Base-by-base conservation (phyloP, 2,797 vertebrate species). In the Bufotes viridis region DNA sequence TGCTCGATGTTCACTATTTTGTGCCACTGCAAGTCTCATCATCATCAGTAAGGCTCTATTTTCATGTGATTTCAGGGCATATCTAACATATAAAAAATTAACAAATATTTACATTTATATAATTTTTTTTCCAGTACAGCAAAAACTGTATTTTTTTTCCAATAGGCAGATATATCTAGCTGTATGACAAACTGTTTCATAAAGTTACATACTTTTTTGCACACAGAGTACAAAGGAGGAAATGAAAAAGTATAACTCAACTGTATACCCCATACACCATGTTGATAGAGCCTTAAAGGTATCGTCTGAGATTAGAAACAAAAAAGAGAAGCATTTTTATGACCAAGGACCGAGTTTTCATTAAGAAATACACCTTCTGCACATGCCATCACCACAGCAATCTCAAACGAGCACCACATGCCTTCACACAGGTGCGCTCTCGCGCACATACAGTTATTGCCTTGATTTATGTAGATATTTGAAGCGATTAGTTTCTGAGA, bases 381-480 rank as follows among this genome's bases (percentile, higher is more conserved):
- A 91, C 91, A 90, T 89, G 93, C 95, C 7, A 93, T 91, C 82
- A 57, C 2, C 0, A 0, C 60, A 61, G 85, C 80, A 60, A 90
- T 78, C 67, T 42, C 89, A 76, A 12, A 78, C 57, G 29, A 22
- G 69, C 80, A 58, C 69, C 79, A 78, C 90, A 63, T 49, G 55
- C 83, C 76, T 75, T 90, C 92, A 91, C 91, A 93, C 91, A 90
- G 65, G 92, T 93, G 94, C 85, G 89, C 94, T 82, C 2, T 9
- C 15, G 91, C 90, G 58, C 94, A 91, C 92, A 93, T 92, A 89
- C 57, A 87, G 91, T 94, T 90, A 94, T 95, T 98, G 97, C 97
- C 97, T 98, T 95, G 93, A 95, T 78, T 91, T 94, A 79, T 90
- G 93, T 86, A 96, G 95, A 86, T 91, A 93, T 87, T 94, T 93